Conservation (phyloP, 2,888 invertebrate species). For the Leptinotarsa haldemani region DNA sequence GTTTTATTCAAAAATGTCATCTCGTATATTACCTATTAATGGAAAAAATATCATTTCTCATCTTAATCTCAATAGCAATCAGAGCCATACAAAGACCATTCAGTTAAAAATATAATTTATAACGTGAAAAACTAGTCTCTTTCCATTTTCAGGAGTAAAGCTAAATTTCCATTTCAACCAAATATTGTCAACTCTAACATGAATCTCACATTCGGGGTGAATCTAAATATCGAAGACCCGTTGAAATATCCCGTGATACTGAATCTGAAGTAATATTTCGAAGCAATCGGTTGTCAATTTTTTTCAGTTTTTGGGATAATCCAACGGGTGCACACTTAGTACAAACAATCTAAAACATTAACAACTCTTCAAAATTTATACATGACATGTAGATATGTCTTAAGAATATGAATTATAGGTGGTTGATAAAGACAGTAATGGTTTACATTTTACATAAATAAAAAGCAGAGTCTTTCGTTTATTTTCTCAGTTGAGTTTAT, state of each 20-base stretch:
- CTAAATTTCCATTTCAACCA: constrained; percentile 21
- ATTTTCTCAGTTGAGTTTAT: not conserved
- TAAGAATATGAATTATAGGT: constrained; percentile 42
- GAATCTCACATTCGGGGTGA: constrained; percentile 47
- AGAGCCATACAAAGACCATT: constrained; percentile 28
- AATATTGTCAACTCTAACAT: constrained; percentile 50
- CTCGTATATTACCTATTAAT: constrained; percentile 29
- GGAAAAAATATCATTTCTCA: constrained; percentile 23
- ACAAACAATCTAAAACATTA: constrained; percentile 52
- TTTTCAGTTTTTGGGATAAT: constrained; percentile 18
- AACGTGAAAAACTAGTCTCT: constrained; percentile 7
- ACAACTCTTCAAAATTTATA: constrained; percentile 49
- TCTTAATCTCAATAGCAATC: constrained; percentile 19
- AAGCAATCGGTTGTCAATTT: not conserved
- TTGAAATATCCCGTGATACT: constrained; percentile 17
- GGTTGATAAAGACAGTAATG: constrained; percentile 19
- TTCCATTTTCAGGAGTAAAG: constrained; percentile 11
- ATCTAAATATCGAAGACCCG: constrained; percentile 43
- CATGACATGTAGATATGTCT: constrained; percentile 52
- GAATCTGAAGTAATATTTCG: not conserved
- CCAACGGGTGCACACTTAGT: constrained; percentile 33
- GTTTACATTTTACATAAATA: not conserved
- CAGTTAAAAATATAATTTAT: constrained; percentile 22
- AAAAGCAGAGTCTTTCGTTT: not conserved
- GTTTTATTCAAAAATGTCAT: not conserved